These are phyloP conservation scores for Euzetes globulus DNA, from an alignment of 2,888 invertebrate species.

Conservation along the genomic window DNA sequence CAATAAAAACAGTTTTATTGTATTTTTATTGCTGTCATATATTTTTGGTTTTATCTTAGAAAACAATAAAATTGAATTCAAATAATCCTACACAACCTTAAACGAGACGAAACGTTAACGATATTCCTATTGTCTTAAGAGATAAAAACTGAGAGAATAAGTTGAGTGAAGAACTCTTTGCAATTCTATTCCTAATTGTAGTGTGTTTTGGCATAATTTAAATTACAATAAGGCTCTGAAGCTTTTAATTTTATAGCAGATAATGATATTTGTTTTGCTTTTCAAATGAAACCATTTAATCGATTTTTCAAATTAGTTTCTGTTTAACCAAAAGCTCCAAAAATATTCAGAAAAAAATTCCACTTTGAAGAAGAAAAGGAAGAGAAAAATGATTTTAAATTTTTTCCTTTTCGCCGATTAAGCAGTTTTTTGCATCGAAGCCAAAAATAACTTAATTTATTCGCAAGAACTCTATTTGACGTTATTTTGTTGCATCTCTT, in stretches of 20 bases:
- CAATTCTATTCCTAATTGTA: too few species aligned
- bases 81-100: neutral
- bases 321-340: too few species aligned
- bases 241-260: neutral
- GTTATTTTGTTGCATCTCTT: neutral
- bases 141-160: neutral
- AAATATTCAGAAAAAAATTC: too few species aligned
- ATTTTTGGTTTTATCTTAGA: neutral
- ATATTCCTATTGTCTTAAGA: neutral
- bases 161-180: too few species aligned
- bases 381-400: neutral
- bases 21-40: slow-evolving; percentile 9
- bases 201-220: too few species aligned
- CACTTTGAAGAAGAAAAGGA: neutral
- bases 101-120: neutral
- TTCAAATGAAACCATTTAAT: neutral
- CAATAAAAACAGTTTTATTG: neutral
- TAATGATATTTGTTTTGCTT: neutral
- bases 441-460: slow-evolving; percentile 25
- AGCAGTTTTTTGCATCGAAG: neutral
- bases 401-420: neutral
- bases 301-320: neutral
- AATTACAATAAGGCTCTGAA: too few species aligned
- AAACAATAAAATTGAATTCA: neutral
- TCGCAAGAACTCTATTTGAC: neutral